Conservation (phyloP, 2,888 invertebrate genomes). For the Hartigia nigra region DNA sequence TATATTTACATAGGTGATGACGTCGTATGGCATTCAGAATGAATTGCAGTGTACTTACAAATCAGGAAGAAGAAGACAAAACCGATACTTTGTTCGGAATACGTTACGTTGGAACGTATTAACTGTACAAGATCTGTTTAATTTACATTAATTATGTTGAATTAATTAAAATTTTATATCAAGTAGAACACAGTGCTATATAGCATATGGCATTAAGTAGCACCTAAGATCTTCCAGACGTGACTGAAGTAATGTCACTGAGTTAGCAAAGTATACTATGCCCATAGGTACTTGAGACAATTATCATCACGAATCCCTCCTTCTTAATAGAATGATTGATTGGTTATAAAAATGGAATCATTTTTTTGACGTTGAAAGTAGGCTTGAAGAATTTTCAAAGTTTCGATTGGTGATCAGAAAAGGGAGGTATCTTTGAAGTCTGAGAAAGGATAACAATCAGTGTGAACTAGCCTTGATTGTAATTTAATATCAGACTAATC, state of each 20-base stretch:
- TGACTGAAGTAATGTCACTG: not conserved
- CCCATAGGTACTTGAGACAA: not conserved
- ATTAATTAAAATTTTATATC: not conserved
- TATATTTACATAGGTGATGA: not conserved
- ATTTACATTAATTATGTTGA: not conserved
- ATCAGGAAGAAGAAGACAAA: not conserved
- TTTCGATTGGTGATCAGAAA: not conserved
- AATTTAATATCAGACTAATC: not conserved
- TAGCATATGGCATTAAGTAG: not conserved
- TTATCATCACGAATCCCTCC: not conserved
- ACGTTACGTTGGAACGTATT: not conserved
- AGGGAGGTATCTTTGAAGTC: not conserved
- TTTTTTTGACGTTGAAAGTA: not conserved
- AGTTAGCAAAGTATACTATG: not conserved
- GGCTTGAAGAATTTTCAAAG: too few relatives aligned
- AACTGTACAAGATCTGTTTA: not conserved
- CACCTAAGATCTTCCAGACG: not conserved
- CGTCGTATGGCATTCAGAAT: not conserved
- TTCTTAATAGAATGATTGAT: not conserved
- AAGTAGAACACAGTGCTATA: not conserved
- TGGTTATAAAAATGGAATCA: not conserved
- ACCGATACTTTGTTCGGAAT: not conserved
- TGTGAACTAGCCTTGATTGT: not conserved
- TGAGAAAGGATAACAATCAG: not conserved
- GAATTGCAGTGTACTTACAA: not conserved